phyloP scores from a whole-genome alignment of 2,888 invertebrate species.

The Heteromurus nitidus region DNA sequence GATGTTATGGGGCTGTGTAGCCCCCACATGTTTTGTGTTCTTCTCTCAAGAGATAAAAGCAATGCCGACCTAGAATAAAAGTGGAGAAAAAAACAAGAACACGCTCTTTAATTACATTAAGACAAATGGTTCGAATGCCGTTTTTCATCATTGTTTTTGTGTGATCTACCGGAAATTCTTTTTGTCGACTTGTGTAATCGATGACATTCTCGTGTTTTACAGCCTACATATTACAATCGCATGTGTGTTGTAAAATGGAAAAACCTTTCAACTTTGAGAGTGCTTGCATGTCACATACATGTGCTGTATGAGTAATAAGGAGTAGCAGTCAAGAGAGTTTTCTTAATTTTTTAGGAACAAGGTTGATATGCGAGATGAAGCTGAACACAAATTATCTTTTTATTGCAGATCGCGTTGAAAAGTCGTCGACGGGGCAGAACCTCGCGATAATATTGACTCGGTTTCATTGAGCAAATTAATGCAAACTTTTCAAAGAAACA shows the following conservation, averaged over 20 bases:
- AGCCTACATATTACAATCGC: neutral
- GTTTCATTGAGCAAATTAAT: slow-evolving; percentile 60
- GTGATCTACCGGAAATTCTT: slow-evolving; percentile 63
- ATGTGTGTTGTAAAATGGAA: neutral
- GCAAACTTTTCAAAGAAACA: slow-evolving; percentile 14
- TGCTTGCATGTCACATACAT: neutral
- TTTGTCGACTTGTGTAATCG: slow-evolving; percentile 11
- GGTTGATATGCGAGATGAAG: slow-evolving; percentile 48
- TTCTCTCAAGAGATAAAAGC: slow-evolving; percentile 34
- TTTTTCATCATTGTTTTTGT: slow-evolving; percentile 50
- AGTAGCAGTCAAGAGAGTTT: neutral
- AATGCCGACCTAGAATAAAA: slow-evolving; percentile 42
- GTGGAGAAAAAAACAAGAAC: slow-evolving; percentile 29
- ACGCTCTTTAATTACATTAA: slow-evolving; percentile 19
- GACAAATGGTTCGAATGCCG: neutral
- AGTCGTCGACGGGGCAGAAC: neutral
- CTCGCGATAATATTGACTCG: slow-evolving; percentile 23
- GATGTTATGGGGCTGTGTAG: slow-evolving; percentile 64
- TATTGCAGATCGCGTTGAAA: neutral
- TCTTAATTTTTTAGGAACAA: slow-evolving; percentile 50
- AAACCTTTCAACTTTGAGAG: neutral
- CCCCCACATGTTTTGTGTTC: slow-evolving; percentile 67
- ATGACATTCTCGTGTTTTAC: neutral
- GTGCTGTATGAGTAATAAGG: neutral
- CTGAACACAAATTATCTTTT: slow-evolving; percentile 20